phyloP scores from a whole-genome alignment of 2,113 vertebrate species.

The Prunella himalayana region DNA sequence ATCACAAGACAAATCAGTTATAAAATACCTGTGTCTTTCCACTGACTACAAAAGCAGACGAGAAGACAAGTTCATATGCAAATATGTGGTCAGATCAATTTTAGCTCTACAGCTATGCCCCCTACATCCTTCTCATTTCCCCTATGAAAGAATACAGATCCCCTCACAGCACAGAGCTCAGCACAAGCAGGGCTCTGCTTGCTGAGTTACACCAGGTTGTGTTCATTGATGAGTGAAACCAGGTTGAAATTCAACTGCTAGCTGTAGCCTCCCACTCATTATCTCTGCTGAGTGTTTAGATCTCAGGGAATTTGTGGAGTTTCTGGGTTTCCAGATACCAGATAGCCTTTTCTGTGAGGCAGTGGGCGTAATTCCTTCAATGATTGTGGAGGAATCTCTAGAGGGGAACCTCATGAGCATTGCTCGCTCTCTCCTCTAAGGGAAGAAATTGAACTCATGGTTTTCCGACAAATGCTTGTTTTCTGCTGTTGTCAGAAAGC shows the following conservation, averaged over 20 bases:
- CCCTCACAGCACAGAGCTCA: not conserved
- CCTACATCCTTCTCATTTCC: not conserved
- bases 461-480: constrained; percentile 28
- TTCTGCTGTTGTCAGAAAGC: constrained; percentile 34
- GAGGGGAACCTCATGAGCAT: not conserved
- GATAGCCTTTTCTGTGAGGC: not conserved
- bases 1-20: not conserved
- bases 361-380: not conserved
- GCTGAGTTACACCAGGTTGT: not conserved
- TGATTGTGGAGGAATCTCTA: not conserved
- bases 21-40: not conserved
- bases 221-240: constrained; percentile 21
- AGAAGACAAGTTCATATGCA: not conserved
- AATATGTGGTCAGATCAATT: not conserved
- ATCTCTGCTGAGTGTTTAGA: constrained; percentile 27
- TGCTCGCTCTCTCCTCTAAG: not conserved
- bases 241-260: constrained; percentile 44
- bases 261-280: constrained; percentile 22
- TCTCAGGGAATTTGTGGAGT: constrained; percentile 22
- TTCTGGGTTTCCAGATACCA: constrained; percentile 9
- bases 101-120: not conserved
- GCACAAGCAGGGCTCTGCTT: not conserved
- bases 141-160: not conserved
- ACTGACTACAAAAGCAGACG: not conserved
- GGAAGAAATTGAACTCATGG: not conserved